Conservation (phyloP, 2,888 invertebrate species). For the Tenthredo distinguenda region DNA sequence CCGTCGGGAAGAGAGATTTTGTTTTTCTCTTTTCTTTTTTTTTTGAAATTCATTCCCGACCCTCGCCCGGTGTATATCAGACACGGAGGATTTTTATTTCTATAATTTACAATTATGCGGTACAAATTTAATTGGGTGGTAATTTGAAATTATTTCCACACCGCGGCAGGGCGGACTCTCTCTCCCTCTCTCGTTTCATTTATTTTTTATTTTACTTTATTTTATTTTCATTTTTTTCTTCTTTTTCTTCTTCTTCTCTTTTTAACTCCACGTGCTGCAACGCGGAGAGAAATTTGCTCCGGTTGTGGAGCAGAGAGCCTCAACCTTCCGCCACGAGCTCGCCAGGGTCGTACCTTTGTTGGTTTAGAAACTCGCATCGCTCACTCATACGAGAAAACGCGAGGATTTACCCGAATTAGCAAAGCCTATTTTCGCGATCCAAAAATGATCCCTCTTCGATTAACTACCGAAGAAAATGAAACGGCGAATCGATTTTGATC, state of each 20-base stretch:
- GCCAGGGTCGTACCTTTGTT: slow-evolving; percentile 27
- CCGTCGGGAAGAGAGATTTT: too few relatives aligned
- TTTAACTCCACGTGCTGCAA: background rate
- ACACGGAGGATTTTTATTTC: background rate
- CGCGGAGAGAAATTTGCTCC: slow-evolving; percentile 25
- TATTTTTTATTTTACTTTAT: background rate
- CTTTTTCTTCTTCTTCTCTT: background rate
- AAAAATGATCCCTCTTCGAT: too few relatives aligned
- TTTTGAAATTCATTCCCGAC: background rate
- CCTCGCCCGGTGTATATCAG: too few relatives aligned
- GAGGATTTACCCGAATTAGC: too few relatives aligned
- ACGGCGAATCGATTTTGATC: too few relatives aligned
- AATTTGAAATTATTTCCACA: background rate
- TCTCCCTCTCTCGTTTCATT: background rate
- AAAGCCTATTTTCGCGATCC: too few relatives aligned
- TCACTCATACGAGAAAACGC: background rate
- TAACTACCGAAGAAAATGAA: too few relatives aligned
- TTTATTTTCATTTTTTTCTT: background rate
- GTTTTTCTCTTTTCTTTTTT: background rate
- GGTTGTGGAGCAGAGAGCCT: background rate
- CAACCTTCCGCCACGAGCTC: slow-evolving; percentile 1
- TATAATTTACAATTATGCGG: background rate
- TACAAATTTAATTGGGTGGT: background rate
- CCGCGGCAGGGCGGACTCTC: background rate
- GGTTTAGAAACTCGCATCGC: background rate